Conservation (phyloP, 1,140 invertebrate species). For the Lepidurus arcticus region DNA sequence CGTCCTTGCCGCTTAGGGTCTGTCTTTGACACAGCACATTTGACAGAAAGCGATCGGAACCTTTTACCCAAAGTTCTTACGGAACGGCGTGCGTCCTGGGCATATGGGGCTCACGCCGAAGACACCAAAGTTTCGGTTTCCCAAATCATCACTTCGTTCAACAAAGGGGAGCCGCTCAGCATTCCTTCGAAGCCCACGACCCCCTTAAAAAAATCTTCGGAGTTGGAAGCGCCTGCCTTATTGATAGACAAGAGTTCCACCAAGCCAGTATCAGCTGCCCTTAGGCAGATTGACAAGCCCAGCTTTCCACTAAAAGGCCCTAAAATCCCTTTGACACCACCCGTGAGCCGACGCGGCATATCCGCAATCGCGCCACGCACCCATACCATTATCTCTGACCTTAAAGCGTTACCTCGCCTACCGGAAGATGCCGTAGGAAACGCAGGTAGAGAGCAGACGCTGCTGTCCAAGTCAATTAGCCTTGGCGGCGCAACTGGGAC, state of each 20-base stretch:
- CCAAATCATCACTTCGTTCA: conserved; percentile 31
- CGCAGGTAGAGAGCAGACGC: background rate
- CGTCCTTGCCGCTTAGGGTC: conserved; percentile 8
- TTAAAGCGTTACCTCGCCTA: conserved; percentile 30
- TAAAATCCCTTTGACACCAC: background rate
- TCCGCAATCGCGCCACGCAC: background rate
- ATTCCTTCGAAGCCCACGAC: background rate
- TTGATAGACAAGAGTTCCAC: background rate
- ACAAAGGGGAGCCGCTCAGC: conserved; percentile 19
- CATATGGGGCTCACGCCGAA: conserved; percentile 32
- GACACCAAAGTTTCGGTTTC: conserved; percentile 28
- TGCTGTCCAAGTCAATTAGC: background rate
- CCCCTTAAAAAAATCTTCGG: background rate
- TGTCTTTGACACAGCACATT: conserved; percentile 31
- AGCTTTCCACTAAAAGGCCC: background rate
- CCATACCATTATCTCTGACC: conserved; percentile 14
- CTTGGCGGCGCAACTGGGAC: background rate
- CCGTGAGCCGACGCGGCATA: background rate
- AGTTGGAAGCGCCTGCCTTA: background rate
- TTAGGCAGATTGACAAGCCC: background rate
- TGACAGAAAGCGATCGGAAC: conserved; percentile 28
- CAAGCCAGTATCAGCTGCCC: background rate
- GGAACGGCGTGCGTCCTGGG: conserved; percentile 34
- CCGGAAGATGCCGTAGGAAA: conserved; percentile 31
- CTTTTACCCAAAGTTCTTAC: conserved; percentile 28